Evolutionary conservation across 2,888 invertebrate genomes (phyloP).

Genomic region (Epinotia demarniana): DNA sequence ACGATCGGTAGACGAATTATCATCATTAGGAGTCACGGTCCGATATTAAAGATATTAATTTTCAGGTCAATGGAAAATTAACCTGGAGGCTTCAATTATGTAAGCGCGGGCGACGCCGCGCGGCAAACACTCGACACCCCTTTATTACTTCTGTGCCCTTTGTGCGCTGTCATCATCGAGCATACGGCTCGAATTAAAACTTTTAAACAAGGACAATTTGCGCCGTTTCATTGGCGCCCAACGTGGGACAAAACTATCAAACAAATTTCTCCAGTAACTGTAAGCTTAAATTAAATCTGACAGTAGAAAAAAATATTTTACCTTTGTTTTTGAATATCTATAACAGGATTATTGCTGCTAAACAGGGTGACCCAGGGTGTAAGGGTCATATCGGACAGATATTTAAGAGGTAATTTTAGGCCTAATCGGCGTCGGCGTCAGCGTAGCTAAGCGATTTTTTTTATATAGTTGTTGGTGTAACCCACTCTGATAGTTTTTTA

Average conservation of each 20-base stretch:
- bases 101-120: conserved; percentile 44
- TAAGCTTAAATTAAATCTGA: conserved; percentile 27
- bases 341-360: not conserved
- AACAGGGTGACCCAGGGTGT: not conserved
- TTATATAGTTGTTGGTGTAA: too few relatives aligned
- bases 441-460: too few relatives aligned
- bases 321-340: not conserved
- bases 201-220: conserved; percentile 67
- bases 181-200: conserved; percentile 77
- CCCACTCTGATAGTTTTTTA: too few relatives aligned
- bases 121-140: conserved; percentile 74
- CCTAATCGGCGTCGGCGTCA: not conserved
- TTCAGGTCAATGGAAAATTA: conserved; percentile 49
- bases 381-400: not conserved
- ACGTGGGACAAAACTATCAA: conserved; percentile 53
- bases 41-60: conserved; percentile 33
- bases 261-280: conserved; percentile 30
- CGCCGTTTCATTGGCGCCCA: conserved; percentile 67
- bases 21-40: conserved; percentile 35
- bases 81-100: conserved; percentile 26
- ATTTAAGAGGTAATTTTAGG: not conserved
- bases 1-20: conserved; percentile 10
- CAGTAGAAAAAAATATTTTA: conserved; percentile 10
- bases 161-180: conserved; percentile 74
- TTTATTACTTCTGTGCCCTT: conserved; percentile 80